Evolutionary conservation across 2,113 vertebrate species (phyloP).

Genomic region (Delphinus delphis): DNA sequence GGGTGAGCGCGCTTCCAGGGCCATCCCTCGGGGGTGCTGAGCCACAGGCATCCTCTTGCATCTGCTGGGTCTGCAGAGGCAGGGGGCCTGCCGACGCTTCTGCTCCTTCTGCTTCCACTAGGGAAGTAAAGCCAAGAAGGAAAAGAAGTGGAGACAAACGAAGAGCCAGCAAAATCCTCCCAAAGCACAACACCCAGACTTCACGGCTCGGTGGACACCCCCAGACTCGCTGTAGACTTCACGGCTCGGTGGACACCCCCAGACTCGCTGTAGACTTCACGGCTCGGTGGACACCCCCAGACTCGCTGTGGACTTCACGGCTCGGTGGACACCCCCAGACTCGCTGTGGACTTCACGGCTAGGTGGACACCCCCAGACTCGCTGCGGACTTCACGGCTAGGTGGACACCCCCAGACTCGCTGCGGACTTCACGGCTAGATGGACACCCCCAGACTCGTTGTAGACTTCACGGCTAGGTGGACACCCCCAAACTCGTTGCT

Average conservation of each 20-base stretch:
- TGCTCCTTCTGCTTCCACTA: accelerated
- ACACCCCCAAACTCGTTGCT: neutral
- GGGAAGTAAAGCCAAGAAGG: neutral
- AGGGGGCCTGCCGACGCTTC: neutral
- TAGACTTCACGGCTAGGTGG: neutral
- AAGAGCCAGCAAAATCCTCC: neutral
- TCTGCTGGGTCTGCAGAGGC: neutral
- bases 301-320: neutral
- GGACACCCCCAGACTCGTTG: neutral
- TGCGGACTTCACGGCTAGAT: neutral
- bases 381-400: neutral
- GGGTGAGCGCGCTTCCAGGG: accelerated
- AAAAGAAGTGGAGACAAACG: neutral
- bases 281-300: neutral
- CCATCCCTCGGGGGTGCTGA: neutral
- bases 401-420: neutral
- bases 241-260: neutral
- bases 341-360: neutral
- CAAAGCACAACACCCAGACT: neutral
- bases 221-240: neutral
- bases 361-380: neutral
- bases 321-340: neutral
- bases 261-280: neutral
- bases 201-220: neutral
- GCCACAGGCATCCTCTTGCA: neutral